These are phyloP conservation scores for Eubasilissa regina DNA, from an alignment of 1,140 invertebrate species.

Conservation along the genomic window DNA sequence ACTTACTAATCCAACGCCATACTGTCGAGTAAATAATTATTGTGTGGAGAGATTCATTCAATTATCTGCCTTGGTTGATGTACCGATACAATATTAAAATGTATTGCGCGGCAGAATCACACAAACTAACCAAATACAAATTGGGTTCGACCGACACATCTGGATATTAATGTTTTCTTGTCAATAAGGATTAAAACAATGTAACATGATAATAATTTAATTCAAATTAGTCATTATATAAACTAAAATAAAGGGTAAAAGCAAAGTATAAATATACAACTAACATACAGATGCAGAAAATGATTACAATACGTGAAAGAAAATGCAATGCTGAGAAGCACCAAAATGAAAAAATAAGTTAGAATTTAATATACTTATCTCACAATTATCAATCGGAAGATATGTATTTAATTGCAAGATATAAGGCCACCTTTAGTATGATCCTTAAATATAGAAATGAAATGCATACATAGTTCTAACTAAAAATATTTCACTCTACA, in stretches of 20 bases:
- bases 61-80: conserved; percentile 6
- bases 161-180: conserved; percentile 27
- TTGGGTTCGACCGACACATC: background rate
- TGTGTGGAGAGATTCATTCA: conserved; percentile 46
- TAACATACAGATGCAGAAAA: conserved; percentile 48
- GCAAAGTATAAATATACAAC: conserved; percentile 47
- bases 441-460: conserved; percentile 32
- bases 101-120: conserved; percentile 1
- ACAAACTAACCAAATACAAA: conserved; percentile 15
- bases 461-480: conserved; percentile 18
- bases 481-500: background rate
- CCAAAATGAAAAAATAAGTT: conserved; percentile 41
- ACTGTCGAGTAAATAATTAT: conserved; percentile 18
- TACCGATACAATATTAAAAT: background rate
- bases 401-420: conserved; percentile 43
- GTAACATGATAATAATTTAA: conserved; percentile 47
- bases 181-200: conserved; percentile 47
- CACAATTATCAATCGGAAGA: conserved; percentile 44
- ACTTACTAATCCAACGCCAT: conserved; percentile 47
- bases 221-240: conserved; percentile 45
- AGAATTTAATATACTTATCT: conserved; percentile 2
- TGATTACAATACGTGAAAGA: conserved; percentile 39
- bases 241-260: conserved; percentile 43
- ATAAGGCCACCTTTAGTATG: conserved; percentile 50
- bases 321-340: conserved; percentile 46